Evolutionary conservation across 2,797 vertebrate genomes (phyloP).

Genomic region (Catharus ustulatus): DNA sequence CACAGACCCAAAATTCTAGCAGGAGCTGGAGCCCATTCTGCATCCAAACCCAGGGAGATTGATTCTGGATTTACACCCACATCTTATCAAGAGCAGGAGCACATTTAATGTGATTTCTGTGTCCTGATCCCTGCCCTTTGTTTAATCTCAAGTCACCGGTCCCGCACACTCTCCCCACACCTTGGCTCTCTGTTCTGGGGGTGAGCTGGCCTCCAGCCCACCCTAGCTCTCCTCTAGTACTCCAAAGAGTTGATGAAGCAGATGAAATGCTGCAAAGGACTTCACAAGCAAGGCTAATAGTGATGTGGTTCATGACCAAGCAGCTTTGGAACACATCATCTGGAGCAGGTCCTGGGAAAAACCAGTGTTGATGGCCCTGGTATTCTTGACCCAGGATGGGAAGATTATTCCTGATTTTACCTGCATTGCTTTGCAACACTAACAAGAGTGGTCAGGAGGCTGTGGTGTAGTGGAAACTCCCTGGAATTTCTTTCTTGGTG

Average conservation of each 20-base stretch:
- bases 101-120: not conserved
- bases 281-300: too few relatives aligned
- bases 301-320: not conserved
- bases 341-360: not conserved
- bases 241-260: not conserved
- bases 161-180: rapidly evolving
- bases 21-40: not conserved
- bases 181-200: not conserved
- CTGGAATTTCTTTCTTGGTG: not conserved
- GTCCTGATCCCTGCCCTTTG: not conserved
- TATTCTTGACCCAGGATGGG: not conserved
- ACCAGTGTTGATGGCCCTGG: not conserved
- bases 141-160: not conserved
- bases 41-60: not conserved
- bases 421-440: not conserved
- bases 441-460: not conserved
- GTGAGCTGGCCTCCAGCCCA: not conserved
- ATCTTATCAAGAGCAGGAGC: not conserved
- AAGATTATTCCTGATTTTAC: not conserved
- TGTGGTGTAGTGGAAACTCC: not conserved
- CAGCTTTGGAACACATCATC: not conserved
- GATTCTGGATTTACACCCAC: not conserved
- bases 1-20: not conserved
- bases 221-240: rapidly evolving
- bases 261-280: not conserved